These are phyloP conservation scores for Aphrophora alni DNA, from an alignment of 2,888 invertebrate species.

Conservation along the genomic window DNA sequence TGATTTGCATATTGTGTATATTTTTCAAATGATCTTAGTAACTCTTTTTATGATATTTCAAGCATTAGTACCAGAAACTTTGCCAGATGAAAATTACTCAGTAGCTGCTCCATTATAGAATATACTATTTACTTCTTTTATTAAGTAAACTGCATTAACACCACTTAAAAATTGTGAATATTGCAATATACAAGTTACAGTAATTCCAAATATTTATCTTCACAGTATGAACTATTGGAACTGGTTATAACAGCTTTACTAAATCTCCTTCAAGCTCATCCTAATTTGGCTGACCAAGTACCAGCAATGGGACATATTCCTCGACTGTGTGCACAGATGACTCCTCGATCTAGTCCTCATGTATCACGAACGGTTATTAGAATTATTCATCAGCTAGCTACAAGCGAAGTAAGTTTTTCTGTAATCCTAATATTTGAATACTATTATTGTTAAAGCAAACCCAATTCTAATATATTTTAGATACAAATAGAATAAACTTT, in stretches of 20 bases:
- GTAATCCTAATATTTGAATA: not conserved
- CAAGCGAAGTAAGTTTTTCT: slow-evolving; percentile 71
- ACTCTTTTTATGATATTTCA: too few species aligned
- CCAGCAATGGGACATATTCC: slow-evolving; percentile 90
- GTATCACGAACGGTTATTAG: slow-evolving; percentile 82
- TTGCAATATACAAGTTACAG: too few species aligned
- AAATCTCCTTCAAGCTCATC: slow-evolving; percentile 83
- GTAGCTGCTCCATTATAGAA: too few species aligned
- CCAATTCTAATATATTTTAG: not conserved
- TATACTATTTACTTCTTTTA: too few species aligned
- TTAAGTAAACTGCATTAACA: too few species aligned
- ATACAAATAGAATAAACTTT: too few species aligned
- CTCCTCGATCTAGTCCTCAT: slow-evolving; percentile 62
- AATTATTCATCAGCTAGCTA: slow-evolving; percentile 85
- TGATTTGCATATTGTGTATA: too few species aligned
- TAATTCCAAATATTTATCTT: too few species aligned
- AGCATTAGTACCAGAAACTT: too few species aligned
- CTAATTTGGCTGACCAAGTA: slow-evolving; percentile 84
- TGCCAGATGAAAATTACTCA: too few species aligned
- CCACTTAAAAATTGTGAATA: too few species aligned
- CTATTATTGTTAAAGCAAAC: not conserved
- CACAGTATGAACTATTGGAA: slow-evolving; percentile 76
- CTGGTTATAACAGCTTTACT: slow-evolving; percentile 84
- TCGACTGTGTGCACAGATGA: slow-evolving; percentile 76
- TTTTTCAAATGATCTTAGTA: too few species aligned